Evolutionary conservation across 2,888 invertebrate species (phyloP), one percentile per base, ranked within the genome.

Genomic region (Leucophenga montana): DNA sequence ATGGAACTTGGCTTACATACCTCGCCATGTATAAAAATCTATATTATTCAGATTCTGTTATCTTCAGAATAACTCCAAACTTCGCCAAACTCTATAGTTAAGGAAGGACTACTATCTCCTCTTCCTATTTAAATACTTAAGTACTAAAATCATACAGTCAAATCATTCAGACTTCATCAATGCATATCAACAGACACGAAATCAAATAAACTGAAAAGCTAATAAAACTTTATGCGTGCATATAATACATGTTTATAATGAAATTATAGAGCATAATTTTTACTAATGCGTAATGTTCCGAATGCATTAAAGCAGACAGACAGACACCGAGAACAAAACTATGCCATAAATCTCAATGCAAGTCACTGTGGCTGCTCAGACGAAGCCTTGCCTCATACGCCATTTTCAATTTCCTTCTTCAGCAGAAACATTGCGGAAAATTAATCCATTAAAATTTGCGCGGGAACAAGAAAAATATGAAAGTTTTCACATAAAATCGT

Each of bases 381-480:
- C n/a, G n/a, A n/a, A 27, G 27, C 27, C 27, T 27, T 27, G 2
- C 4, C 27, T 27, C 27, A n/a, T 1, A 46, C 13, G 46, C 46
- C 14, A 46, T 78, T 84, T 81, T 81, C 83, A 80, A 81, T 81
- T 81, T 84, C 83, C 81, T 73, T 71, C 73, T 59, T 68, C 71
- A n/a, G 77, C 75, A 77, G 80, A 80, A 78, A 73, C 74, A 82
- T 80, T 74, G 73, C 71, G 4, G 73, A 79, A 82, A 82, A 83
- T 81, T 84, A 81, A 83, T 83, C 83, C 84, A 84, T 82, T 75
- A 82, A 82, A 83, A 84, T 81, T 79, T 67, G 72, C 78, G 68
- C 27, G 27, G 27, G 27, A 27, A 27, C 27, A 27, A 27, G 27
- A 27, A 27, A 27, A 27, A 75, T 77, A 74, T 74, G 71, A 84